These are phyloP conservation scores for Nephrotoma appendiculata DNA, from an alignment of 2,888 invertebrate species.

Conservation along the genomic window DNA sequence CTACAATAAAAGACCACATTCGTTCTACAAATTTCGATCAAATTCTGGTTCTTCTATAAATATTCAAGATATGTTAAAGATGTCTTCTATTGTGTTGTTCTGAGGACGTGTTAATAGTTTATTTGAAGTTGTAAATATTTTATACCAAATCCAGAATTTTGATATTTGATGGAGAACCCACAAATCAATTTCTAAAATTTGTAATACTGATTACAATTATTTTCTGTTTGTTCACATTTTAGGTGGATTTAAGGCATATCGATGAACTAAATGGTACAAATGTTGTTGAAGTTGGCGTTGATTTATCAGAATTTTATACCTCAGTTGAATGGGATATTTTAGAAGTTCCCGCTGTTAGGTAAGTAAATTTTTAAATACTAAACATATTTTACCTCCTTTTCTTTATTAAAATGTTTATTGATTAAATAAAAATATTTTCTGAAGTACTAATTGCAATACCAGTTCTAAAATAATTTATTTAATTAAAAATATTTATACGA, in stretches of 20 bases:
- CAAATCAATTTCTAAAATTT: too few relatives aligned
- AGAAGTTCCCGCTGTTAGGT: slow-evolving; percentile 88
- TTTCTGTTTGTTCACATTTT: not conserved
- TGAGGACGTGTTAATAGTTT: too few relatives aligned
- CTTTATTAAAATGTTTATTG: not conserved
- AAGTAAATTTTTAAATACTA: slow-evolving; percentile 19
- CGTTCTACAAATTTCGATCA: too few relatives aligned
- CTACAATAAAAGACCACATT: too few relatives aligned
- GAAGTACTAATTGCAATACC: not conserved
- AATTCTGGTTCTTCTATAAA: too few relatives aligned
- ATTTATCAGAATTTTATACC: slow-evolving; percentile 94
- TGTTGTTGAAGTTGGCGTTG: slow-evolving; percentile 85
- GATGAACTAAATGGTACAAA: slow-evolving; percentile 82
- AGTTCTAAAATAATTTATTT: not conserved
- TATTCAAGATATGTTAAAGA: too few relatives aligned
- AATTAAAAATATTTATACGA: not conserved
- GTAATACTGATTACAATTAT: not conserved
- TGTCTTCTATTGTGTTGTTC: too few relatives aligned
- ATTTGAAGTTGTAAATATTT: too few relatives aligned
- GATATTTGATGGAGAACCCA: too few relatives aligned
- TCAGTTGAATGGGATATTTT: slow-evolving; percentile 99
- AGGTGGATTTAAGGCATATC: slow-evolving; percentile 88
- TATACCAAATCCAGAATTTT: too few relatives aligned
- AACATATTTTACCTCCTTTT: not conserved
- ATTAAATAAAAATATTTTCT: not conserved